Conservation (phyloP, 2,888 invertebrate genomes). For the Melanostoma scalare region DNA sequence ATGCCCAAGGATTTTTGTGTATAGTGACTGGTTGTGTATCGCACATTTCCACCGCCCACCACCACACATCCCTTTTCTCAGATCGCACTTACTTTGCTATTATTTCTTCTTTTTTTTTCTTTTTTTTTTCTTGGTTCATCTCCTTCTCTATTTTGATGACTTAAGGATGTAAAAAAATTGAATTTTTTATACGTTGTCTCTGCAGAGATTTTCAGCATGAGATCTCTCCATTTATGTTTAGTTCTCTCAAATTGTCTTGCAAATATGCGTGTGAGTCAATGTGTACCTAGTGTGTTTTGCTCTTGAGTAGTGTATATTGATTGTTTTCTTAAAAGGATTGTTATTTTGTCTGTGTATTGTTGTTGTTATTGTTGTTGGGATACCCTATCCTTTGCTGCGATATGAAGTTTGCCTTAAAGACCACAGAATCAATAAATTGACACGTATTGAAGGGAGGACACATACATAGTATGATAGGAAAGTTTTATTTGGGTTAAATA, state of each 20-base stretch:
- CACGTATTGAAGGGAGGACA: constrained; percentile 9
- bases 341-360: neutral
- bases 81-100: too few species aligned
- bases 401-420: constrained; percentile 1
- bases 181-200: constrained; percentile 1
- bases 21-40: constrained; percentile 7
- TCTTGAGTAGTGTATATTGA: constrained; percentile 45
- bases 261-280: neutral
- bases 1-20: constrained; percentile 4
- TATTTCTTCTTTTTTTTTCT: neutral
- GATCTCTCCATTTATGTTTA: constrained; percentile 41
- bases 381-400: neutral
- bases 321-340: constrained; percentile 32
- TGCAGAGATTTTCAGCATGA: constrained; percentile 46
- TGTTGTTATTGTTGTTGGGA: neutral
- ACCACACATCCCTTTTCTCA: too few species aligned
- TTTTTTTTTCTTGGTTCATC: neutral
- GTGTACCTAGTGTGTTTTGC: neutral
- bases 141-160: constrained; percentile 12
- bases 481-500: too few species aligned
- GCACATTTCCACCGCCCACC: neutral
- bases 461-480: neutral
- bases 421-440: constrained; percentile 25
- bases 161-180: neutral
- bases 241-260: neutral